Evolutionary conservation across 2,888 invertebrate species (phyloP).

Genomic region (Athalia circularis): DNA sequence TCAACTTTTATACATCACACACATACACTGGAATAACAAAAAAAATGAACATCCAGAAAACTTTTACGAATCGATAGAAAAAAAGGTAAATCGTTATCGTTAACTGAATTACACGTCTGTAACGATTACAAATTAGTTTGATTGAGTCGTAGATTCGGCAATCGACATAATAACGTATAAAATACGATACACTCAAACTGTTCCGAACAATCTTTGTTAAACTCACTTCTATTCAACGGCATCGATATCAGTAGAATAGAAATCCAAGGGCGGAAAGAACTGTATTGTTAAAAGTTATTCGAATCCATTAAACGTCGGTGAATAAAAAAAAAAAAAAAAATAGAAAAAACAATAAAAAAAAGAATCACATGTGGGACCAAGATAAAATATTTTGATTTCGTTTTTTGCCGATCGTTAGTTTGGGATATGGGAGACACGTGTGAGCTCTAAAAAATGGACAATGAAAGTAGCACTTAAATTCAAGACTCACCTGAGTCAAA

Average conservation of each 20-base stretch:
- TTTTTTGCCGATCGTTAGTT: not conserved
- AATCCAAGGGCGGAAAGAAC: not conserved
- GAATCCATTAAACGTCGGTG: not conserved
- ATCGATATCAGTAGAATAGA: not conserved
- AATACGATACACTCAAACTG: not conserved
- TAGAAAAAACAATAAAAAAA: not conserved
- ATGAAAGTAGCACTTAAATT: not conserved
- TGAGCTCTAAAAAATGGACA: not conserved
- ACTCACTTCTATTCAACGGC: not conserved
- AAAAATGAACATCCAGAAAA: not conserved
- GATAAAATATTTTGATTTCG: not conserved
- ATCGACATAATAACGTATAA: not conserved
- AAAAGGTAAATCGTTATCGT: no score
- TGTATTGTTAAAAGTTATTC: constrained; percentile 9
- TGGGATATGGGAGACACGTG: not conserved
- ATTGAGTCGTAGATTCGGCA: constrained; percentile 2
- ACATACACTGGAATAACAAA: not conserved
- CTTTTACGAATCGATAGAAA: not conserved
- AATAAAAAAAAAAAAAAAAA: not conserved
- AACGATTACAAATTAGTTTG: constrained; percentile 4
- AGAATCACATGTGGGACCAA: not conserved
- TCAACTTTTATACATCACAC: constrained; percentile 52
- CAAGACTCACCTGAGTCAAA: constrained; percentile 84
- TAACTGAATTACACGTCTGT: not conserved
- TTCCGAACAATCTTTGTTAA: constrained; percentile 7